Evolutionary conservation across 2,888 invertebrate genomes (phyloP), one percentile per base, ranked within the genome.

Genomic region (Eretmocerus hayati): DNA sequence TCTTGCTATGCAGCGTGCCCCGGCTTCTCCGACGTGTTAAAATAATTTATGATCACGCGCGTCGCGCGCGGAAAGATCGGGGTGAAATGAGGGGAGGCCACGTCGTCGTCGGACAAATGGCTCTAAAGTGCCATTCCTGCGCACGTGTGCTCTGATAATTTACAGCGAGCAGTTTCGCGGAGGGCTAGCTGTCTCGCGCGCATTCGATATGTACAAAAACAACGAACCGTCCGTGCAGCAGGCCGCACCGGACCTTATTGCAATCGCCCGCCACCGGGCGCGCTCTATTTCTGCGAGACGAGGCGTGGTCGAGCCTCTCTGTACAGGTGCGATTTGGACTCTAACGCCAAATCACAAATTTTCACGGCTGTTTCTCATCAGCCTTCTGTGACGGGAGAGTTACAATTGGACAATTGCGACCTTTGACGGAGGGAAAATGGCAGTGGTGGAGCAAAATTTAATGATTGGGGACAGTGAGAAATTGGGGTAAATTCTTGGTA

Each of bases 31-130:
- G 60, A 67, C 65, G 66, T 67, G 67, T 67, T 64, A 64, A 65
- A 64, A 66, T 67, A 67, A 67, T 66, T 67, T 67, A 67, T 61
- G 61, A 64, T 60, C 59, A 11, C 6, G 26, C 26, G 26, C n/a
- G 57, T 18, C 20, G 15, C 16, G 9, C 3, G 16, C 19, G 22
- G 15, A 41, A 40, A 46, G 40, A 21, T 36, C 16, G 11, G 33
- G 16, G 16, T 8, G 16, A 23, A 42, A 18, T 9, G 30, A 5
- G 31, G 23, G 38, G 46, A 22, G 38, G 21, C 9, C 16, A 42
- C 35, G 42, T 48, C 43, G 42, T 48, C 43, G n/a, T 3, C 20
- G 48, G 43, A 48, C 48, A 48, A 48, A 48, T 48, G 48, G 48
- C 42, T 48, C 42, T 32, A 48, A 48, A 48, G 48, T 42, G 42